Evolutionary conservation across 2,113 vertebrate species (phyloP), one percentile per base, ranked within the genome.

Genomic region (Seriola quinqueradiata): DNA sequence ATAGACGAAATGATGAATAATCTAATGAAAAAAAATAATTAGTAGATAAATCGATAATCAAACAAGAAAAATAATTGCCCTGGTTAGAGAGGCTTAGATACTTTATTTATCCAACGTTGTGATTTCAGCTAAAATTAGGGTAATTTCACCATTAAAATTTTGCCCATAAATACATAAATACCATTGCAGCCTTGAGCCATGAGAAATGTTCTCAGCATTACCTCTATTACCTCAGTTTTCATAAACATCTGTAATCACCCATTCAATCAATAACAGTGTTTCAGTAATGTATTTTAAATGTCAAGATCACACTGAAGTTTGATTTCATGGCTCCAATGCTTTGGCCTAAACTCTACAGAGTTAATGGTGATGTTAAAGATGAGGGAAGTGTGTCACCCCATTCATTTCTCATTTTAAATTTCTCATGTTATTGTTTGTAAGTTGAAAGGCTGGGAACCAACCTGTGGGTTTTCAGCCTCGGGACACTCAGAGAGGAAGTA

Each of bases 401-500:
- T 42, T 52, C 17, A 52, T 46, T 46, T 46, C 13, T 46, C 48
- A 19, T 50, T 77, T 72, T 5, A 13, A 9, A 40, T 17, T 32
- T 23, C 34, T 21, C 25, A 28, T 25, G 16, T 1, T 21, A 8
- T 0, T 57, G 7, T 38, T 55, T 67, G 50, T 44, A 1, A n/a
- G 7, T 0, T 48, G 8, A 42, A 9, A 12, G 8, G 8, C 21
- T 2, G 44, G 7, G 8, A 16, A 75, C 32, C 85, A 83, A 94
- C 95, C 92, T 96, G 91, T 52, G 94, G 85, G 89, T 80, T 87
- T 78, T 85, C 91, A 0, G 73, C 81, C 23, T 69, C 83, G 42
- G 91, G 95, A 87, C 94, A 77, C 38, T 96, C 94, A n/a, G 93
- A 86, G 90, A 96, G 88, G 59, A 96, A 97, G 91, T 95, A 96